Base-by-base conservation (phyloP, 1,140 invertebrate genomes). In the Prorops nasuta region DNA sequence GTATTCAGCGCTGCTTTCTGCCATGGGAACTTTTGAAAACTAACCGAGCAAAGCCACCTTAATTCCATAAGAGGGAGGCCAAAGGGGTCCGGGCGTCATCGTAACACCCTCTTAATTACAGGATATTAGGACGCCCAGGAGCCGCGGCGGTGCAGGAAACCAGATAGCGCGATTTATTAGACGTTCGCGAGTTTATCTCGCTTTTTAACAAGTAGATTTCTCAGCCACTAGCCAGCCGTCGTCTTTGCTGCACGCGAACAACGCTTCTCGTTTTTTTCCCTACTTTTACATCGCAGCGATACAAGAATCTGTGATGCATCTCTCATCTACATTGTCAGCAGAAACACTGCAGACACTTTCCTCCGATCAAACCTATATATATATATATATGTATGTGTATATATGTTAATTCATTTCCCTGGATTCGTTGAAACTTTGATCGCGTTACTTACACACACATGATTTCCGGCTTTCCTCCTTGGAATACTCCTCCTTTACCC, bases 1-100 rank as follows among this genome's bases (percentile, higher is more conserved):
- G 72, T 76, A 76, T 76, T 75, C 74, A 75, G 66, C 65, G 58
- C 54, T 71, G 68, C 69, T 62, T 67, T 59, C 57, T 62, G 58
- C 51, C 54, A 54, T 57, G 39, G 60, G 62, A 72, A 74, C 71
- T 74, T 74, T 74, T 72, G 63, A 72, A 73, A 74, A 74, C 68
- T 72, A 74, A 73, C 69, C 67, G 61, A 69, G 66, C 67, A 73
- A 72, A 74, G 71, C 64, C 64, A 71, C 67, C 70, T 74, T 72
- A 73, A 73, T 73, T 73, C 72, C 72, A 69, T 72, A 69, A 74
- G 70, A 72, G 70, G 66, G 63, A 71, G 63, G 53, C 56, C 50
- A 42, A 51, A 60, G 64, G 68, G 66, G 63, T 68, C 65, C 64
- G 61, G 63, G 67, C 60, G 64, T 72, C 64, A 71, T 67, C 65